A percentile compares a stretch with the other conserved stretches of the same genome.
phyloP scores from a whole-genome alignment of 2,113 vertebrate genomes.

The Heterotilapia buettikoferi region DNA sequence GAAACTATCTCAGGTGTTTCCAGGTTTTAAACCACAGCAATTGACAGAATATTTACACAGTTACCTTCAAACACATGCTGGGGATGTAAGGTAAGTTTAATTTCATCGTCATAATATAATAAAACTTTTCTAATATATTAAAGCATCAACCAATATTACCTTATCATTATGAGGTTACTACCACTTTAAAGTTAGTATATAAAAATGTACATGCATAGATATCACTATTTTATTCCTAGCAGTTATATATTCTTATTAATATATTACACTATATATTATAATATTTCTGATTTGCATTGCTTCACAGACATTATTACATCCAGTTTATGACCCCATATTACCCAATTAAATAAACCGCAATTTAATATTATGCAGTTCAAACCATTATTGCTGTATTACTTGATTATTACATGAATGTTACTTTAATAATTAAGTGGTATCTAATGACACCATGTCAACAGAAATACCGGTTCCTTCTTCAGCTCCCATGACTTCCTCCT shows the following conservation, averaged over 20 bases:
- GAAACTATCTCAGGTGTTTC: background rate
- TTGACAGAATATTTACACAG: background rate
- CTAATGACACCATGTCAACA: background rate
- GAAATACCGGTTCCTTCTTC: background rate
- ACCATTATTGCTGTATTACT: background rate
- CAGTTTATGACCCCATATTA: background rate
- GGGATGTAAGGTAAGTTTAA: background rate
- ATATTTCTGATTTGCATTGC: background rate
- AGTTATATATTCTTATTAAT: background rate
- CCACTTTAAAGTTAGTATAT: background rate
- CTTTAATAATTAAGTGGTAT: background rate
- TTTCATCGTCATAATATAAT: background rate
- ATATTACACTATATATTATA: rapidly evolving
- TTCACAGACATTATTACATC: background rate
- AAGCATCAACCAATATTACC: background rate
- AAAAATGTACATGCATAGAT: background rate
- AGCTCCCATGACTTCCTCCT: background rate
- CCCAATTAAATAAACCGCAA: background rate
- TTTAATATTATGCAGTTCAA: background rate
- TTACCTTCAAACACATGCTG: background rate
- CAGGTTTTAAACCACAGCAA: background rate
- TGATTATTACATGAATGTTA: background rate
- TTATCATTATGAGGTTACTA: background rate
- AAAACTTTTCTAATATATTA: background rate
- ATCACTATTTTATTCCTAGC: background rate